Evolutionary conservation across 2,888 invertebrate genomes (phyloP), one percentile per base, ranked within the genome.

Genomic region (Andrena bucephala): DNA sequence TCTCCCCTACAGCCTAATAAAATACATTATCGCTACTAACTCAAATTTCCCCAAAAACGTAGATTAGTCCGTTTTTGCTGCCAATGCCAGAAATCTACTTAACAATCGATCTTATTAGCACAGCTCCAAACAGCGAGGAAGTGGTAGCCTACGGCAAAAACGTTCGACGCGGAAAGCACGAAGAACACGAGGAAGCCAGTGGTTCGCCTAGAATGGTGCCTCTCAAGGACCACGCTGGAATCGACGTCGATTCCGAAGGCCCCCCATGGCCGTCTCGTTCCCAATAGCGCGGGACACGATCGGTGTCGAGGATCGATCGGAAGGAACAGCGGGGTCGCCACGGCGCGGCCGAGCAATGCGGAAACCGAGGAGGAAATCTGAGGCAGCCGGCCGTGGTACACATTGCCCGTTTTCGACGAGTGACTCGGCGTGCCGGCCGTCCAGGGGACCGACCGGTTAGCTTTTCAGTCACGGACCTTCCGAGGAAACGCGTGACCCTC

Each of bases 391-490:
- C 85, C 85, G 75, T 70, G 89, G 76, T 87, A 71, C 80, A 84
- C 60, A 48, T 48, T 42, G 57, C 8, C 24, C 33, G 50, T 65
- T 69, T 80, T 29, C 52, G 42, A 69, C 73, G 63, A 52, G 67
- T 42, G 31, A 52, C 16, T 8, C 52, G 16, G 5, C 62, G 16
- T 2, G 20, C 13, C 13, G 13, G 1, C 6, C 27, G 70, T 76
- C 50, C 65, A 67, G 83, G 83, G 74, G 82, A 42, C 42, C 42
- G 85, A 78, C 81, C 77, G 86, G 84, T 89, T 90, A 87, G 85
- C 82, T 91, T 90, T 90, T 90, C 89, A 92, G 91, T 93, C 92
- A 92, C 90, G 92, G 90, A 91, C 89, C 87, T 87, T 81, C 86
- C 70, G 69, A 70, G 71, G 57, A 67, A 27, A n/a, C 75, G 73